These are phyloP conservation scores for Cepphus grylle DNA, from an alignment of 2,113 vertebrate species.

Conservation along the genomic window DNA sequence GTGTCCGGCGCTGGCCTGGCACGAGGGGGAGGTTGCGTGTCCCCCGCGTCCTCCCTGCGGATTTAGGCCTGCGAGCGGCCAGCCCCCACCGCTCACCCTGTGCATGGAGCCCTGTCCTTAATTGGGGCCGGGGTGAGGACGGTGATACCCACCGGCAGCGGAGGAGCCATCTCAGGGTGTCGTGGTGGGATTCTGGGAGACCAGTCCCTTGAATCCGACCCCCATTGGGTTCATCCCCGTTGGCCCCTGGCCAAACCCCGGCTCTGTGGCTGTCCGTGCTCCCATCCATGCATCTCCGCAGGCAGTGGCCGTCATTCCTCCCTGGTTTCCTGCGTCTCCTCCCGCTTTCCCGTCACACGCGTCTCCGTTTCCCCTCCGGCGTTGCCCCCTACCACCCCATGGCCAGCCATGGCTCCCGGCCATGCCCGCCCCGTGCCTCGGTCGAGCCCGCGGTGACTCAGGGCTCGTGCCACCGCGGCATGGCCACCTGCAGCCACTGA, in stretches of 20 bases:
- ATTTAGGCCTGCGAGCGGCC: fast-evolving
- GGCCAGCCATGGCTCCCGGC: fast-evolving
- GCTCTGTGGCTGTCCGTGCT: fast-evolving
- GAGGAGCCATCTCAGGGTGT: not conserved
- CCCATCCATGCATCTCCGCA: not conserved
- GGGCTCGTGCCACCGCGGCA: fast-evolving
- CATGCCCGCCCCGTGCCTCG: not conserved
- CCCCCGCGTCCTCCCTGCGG: not conserved
- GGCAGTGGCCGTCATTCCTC: not conserved
- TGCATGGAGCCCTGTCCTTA: fast-evolving
- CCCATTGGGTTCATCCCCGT: not conserved
- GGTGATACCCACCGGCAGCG: fast-evolving
- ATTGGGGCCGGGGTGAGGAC: not conserved
- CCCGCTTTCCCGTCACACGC: fast-evolving
- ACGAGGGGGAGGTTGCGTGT: fast-evolving
- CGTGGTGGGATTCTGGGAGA: fast-evolving
- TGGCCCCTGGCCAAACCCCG: not conserved
- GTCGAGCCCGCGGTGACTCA: not conserved
- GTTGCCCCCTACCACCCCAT: not conserved
- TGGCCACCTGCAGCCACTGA: not conserved
- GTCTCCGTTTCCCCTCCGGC: not conserved
- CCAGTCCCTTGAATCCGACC: not conserved
- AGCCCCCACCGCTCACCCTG: not conserved
- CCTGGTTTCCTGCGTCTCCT: not conserved
- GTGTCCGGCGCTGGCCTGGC: fast-evolving